These are phyloP conservation scores for Phoebastria nigripes DNA, from an alignment of 2,797 vertebrate species.

Conservation along the genomic window DNA sequence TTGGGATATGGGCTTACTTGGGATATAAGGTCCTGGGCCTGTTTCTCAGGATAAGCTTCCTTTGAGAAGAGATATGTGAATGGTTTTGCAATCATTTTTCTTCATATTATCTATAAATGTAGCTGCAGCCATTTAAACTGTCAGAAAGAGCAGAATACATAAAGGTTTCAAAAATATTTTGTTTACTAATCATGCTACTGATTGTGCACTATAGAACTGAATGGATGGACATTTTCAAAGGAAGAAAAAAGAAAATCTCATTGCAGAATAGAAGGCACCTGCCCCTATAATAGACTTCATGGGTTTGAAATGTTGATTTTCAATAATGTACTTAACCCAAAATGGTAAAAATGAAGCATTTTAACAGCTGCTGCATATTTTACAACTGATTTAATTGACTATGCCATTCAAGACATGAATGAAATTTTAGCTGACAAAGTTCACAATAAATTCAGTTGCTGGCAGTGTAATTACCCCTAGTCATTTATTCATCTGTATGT, in stretches of 20 bases:
- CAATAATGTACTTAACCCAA: not conserved
- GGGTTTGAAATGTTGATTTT: not conserved
- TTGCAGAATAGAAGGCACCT: not conserved
- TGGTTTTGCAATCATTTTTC: not conserved
- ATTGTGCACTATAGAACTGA: not conserved
- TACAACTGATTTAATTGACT: not conserved
- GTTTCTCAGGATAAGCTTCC: not conserved
- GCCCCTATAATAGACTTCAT: not conserved
- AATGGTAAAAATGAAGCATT: not conserved
- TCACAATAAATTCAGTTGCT: not conserved
- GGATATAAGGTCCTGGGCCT: not conserved
- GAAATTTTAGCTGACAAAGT: slow-evolving; percentile 17
- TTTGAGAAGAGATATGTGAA: not conserved
- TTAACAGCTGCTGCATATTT: not conserved
- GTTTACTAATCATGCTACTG: not conserved
- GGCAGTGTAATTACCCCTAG: not conserved
- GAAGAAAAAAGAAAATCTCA: not conserved
- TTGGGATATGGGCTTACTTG: not conserved
- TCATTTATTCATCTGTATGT: not conserved
- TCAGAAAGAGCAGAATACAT: slow-evolving; percentile 25
- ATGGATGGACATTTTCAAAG: not conserved
- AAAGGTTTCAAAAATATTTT: slow-evolving; percentile 31
- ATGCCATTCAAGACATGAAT: not conserved
- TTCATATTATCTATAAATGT: not conserved
- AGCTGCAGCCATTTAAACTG: not conserved